Percentiles rank a stretch among this genome's conserved stretches.
phyloP scores from a whole-genome alignment of 2,797 vertebrate species.

The Aldrovandia affinis region DNA sequence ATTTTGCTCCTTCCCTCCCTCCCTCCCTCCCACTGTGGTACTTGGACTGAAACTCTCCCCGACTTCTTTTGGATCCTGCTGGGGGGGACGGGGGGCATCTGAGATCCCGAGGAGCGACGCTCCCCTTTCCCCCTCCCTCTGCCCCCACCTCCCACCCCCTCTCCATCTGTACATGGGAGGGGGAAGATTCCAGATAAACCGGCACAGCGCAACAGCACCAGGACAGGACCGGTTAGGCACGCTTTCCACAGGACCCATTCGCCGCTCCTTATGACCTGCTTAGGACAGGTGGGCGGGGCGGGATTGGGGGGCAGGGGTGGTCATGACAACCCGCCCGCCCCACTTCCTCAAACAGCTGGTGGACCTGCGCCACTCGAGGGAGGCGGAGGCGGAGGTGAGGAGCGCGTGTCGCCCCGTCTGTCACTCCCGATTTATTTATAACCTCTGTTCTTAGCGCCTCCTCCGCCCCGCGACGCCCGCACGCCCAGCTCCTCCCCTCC shows the following conservation, averaged over 20 bases:
- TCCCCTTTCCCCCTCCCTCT: constrained; percentile 27
- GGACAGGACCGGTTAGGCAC: background rate
- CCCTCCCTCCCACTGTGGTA: constrained; percentile 40
- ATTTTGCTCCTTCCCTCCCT: constrained; percentile 8
- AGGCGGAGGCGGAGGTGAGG: background rate
- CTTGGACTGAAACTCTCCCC: constrained; percentile 47
- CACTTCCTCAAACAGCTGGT: constrained; percentile 47
- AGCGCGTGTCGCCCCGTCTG: background rate
- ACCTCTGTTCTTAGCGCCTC: background rate
- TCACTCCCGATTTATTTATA: background rate
- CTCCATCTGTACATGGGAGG: background rate
- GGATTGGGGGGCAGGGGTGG: background rate
- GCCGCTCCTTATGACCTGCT: background rate
- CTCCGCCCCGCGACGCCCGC: no score
- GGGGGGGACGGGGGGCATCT: constrained; percentile 54
- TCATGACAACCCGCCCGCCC: constrained; percentile 33
- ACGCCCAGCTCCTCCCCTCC: background rate
- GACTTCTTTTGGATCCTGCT: constrained; percentile 50
- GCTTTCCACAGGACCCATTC: background rate
- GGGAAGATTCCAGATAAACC: background rate
- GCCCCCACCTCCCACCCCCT: constrained; percentile 1
- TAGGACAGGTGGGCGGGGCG: constrained; percentile 22
- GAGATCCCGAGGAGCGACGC: constrained; percentile 43
- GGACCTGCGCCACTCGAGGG: constrained; percentile 40
- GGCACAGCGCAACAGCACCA: background rate